phyloP scores from a whole-genome alignment of 2,797 vertebrate species.

The Parauchenoglanis ngamensis region DNA sequence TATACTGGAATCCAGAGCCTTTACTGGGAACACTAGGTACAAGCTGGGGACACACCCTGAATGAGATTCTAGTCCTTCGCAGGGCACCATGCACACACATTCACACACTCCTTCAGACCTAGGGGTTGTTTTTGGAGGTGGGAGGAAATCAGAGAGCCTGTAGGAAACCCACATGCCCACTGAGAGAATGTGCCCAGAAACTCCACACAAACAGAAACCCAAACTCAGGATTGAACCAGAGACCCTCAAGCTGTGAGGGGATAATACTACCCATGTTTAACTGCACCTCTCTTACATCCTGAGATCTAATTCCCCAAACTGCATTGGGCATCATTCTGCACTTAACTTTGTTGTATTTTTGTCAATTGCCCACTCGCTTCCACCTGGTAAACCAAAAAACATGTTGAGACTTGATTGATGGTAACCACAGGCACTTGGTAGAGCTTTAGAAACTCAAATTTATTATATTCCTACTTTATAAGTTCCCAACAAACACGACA shows the following conservation, averaged over 20 bases:
- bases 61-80: not conserved
- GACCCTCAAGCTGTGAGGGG: not conserved
- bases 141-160: not conserved
- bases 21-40: not conserved
- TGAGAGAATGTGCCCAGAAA: not conserved
- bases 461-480: constrained; percentile 1
- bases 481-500: not conserved
- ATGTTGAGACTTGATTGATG: not conserved
- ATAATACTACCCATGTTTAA: not conserved
- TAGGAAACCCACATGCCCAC: not conserved
- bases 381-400: not conserved
- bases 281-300: not conserved
- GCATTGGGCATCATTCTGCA: not conserved
- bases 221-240: not conserved
- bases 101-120: not conserved
- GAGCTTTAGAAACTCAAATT: not conserved
- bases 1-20: not conserved
- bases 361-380: not conserved
- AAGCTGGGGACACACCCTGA: not conserved
- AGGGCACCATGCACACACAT: not conserved
- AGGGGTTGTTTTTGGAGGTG: not conserved
- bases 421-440: not conserved
- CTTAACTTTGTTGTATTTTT: constrained; percentile 1
- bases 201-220: not conserved
- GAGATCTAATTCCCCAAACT: not conserved